A percentile compares a stretch with the other conserved stretches of the same genome.
phyloP scores from a whole-genome alignment of 2,888 invertebrate species.

The Drosophila lacicola region DNA sequence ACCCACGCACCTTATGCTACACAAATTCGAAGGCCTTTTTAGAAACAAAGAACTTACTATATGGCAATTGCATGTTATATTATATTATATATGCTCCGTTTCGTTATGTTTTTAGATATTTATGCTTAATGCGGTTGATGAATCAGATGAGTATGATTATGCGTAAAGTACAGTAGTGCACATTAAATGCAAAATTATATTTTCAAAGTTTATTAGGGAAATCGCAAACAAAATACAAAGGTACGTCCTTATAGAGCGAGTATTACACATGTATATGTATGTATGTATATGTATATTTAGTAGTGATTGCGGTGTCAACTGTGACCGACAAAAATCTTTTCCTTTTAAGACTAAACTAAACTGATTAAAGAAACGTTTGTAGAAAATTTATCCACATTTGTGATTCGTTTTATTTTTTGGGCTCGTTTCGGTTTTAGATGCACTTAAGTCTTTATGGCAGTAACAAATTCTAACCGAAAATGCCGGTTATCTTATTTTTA shows the following conservation, averaged over 20 bases:
- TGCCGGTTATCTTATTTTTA: slow-evolving; percentile 70
- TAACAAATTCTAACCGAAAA: slow-evolving; percentile 55
- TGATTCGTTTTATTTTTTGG: slow-evolving; percentile 10
- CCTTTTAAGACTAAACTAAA: slow-evolving; percentile 63
- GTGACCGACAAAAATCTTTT: slow-evolving; percentile 33
- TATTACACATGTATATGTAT: slow-evolving; percentile 43
- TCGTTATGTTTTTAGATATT: slow-evolving; percentile 49
- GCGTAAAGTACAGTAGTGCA: slow-evolving; percentile 4
- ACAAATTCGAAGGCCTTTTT: not conserved
- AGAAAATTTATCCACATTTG: slow-evolving; percentile 40
- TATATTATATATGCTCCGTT: slow-evolving; percentile 7
- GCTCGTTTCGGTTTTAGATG: slow-evolving; percentile 14
- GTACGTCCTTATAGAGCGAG: slow-evolving; percentile 57
- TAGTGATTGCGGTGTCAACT: slow-evolving; percentile 40
- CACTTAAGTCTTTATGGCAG: slow-evolving; percentile 57
- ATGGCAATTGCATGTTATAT: slow-evolving; percentile 16
- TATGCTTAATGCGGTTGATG: slow-evolving; percentile 19
- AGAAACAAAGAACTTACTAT: slow-evolving; percentile 4
- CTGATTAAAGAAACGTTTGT: slow-evolving; percentile 64
- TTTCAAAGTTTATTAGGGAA: slow-evolving; percentile 68
- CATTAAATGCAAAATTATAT: slow-evolving; percentile 39
- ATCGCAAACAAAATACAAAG: slow-evolving; percentile 53
- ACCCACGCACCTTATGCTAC: not conserved
- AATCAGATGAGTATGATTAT: slow-evolving; percentile 6
- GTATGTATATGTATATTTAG: slow-evolving; percentile 40